Base-by-base conservation (phyloP, 2,888 invertebrate genomes). In the Mesochorus sp. region DNA sequence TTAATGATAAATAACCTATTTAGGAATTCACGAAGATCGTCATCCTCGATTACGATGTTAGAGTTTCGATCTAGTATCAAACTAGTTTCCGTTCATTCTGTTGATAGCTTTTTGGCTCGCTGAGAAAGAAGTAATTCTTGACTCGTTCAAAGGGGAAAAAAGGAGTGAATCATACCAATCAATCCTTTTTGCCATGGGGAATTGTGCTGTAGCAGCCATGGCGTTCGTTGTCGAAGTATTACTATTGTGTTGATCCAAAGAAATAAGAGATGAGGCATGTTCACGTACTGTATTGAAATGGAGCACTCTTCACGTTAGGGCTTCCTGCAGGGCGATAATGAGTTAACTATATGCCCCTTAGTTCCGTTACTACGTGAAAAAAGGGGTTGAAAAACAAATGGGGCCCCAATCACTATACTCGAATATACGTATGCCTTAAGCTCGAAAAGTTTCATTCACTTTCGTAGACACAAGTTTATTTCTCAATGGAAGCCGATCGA, bases 101-200 rank as follows among this genome's bases (percentile, higher is more conserved):
- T 55, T 55, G 47, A 73, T 28, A 72, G 44, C 62, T 61, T 53
- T 67, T 28, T 37, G 62, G 75, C 42, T 76, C 77, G 70, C 57
- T 77, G 81, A 82, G 79, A 80, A 83, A 80, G 81, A 83, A 82
- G 80, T 79, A 81, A 84, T 84, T 80, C 80, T 81, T 80, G 68
- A 74, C 76, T 80, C 76, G 79, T 79, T 71, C 75, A 39, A 66
- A 42, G 49, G 75, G 72, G 42, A 26, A 47, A 34, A 53, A 68
- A 76, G 73, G 83, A 80, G 77, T 83, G 84, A 84, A 80, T 84
- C 84, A 83, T 82, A 75, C 81, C 82, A 84, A 83, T 83, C 82
- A 83, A 82, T 81, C 74, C 80, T 82, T 81, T 77, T 76, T 73
- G 66, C 67, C 49, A 47, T 57, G 39, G 37, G 5, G 34, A 64